These are phyloP conservation scores for Pollenia griseotomentosa DNA, from an alignment of 2,888 invertebrate genomes.

Conservation along the genomic window DNA sequence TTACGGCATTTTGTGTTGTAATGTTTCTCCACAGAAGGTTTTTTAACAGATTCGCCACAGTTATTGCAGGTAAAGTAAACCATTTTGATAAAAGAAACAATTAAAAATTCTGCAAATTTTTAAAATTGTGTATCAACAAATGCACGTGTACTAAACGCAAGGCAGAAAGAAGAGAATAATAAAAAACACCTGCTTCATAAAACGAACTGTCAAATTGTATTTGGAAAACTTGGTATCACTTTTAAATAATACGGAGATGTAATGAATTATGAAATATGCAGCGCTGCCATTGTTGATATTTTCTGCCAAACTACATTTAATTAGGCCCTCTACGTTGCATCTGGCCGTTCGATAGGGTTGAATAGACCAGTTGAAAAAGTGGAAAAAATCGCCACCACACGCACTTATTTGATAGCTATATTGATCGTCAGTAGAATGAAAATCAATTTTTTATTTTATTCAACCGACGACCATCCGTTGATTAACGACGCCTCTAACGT, in stretches of 20 bases:
- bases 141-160: conserved; percentile 67
- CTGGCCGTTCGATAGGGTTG: too few species aligned
- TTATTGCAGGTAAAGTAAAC: conserved; percentile 97
- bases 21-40: conserved; percentile 96
- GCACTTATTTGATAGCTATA: too few species aligned
- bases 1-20: conserved; percentile 89
- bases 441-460: too few species aligned
- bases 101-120: neutral
- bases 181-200: neutral
- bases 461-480: too few species aligned
- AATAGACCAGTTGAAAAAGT: too few species aligned
- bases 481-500: too few species aligned
- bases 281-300: neutral
- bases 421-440: too few species aligned
- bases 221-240: conserved; percentile 39
- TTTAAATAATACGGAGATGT: neutral
- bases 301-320: too few species aligned
- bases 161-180: neutral
- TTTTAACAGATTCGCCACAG: conserved; percentile 96
- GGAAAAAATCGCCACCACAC: too few species aligned
- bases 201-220: neutral
- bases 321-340: too few species aligned
- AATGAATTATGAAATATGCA: neutral
- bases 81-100: conserved; percentile 86
- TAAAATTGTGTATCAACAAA: conserved; percentile 62